Evolutionary conservation across 2,113 vertebrate species (phyloP), one percentile per base, ranked within the genome.

Genomic region (Machaerirhynchus nigripectus): DNA sequence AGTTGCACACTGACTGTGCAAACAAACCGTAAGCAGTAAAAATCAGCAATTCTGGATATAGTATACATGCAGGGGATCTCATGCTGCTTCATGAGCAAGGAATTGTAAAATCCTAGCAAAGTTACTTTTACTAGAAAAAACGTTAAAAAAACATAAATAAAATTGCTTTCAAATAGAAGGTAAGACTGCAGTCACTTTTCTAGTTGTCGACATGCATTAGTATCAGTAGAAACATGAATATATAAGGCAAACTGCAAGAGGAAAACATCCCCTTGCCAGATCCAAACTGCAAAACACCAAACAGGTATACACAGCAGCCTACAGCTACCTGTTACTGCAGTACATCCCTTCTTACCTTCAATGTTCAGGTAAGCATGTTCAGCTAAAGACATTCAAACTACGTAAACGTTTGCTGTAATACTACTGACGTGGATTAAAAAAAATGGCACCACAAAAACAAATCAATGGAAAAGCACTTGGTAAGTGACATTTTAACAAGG

Each of bases 201-300:
- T 35, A 9, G 35, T 21, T 5, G 7, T n/a, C 21, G 50, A 10
- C 19, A 22, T 0, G 0, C 4, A n/a, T 26, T n/a, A 19, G 10
- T 11, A 33, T 30, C 0, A 0, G 13, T 67, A 31, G 67, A 31
- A 78, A 9, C 1, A 27, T 15, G 18, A 56, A 7, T 2, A 2
- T 9, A 2, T 15, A 20, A 40, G 7, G 27, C 49, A 53, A 76
- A 59, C 17, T 39, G 31, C 28, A 37, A 7, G 18, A 61, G 9
- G 28, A 73, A 46, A 71, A 47, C 19, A 27, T 14, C 6, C 8
- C 27, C 22, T 14, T 31, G 18, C 9, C 40, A 65, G 19, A 33
- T 20, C 7, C 27, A 44, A 59, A 52, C 24, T 40, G 28, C 22
- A 56, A 31, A 85, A n/a, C 15, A 42, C 14, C 11, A 7, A 4